Evolutionary conservation across 2,113 vertebrate species (phyloP).

Genomic region (Fregata magnificens): DNA sequence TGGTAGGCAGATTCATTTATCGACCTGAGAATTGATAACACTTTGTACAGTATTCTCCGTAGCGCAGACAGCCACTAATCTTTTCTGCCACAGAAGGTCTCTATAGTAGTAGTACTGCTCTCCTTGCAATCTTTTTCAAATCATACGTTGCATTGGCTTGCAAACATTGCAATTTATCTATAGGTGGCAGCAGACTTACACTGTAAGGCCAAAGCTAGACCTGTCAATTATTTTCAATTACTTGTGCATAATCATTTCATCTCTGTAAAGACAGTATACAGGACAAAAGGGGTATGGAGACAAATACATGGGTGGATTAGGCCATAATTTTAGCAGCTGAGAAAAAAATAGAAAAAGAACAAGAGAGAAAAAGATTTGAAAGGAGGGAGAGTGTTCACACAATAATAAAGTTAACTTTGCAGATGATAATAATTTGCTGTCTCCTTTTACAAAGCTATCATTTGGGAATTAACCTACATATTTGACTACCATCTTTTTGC

Average conservation of each 20-base stretch:
- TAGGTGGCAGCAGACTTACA: conserved; percentile 76
- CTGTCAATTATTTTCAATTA: conserved; percentile 19
- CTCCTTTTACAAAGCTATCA: neutral
- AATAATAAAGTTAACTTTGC: neutral
- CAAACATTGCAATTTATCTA: conserved; percentile 19
- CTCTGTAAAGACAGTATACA: neutral
- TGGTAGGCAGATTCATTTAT: neutral
- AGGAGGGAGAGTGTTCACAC: neutral
- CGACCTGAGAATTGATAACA: neutral
- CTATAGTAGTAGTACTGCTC: neutral
- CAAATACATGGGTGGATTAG: neutral
- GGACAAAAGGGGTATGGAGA: neutral
- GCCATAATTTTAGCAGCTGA: neutral
- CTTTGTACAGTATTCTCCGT: neutral
- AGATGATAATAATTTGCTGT: neutral
- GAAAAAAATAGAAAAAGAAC: neutral
- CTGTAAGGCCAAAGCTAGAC: neutral
- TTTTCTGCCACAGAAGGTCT: neutral
- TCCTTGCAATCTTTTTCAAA: neutral
- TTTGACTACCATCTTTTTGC: neutral
- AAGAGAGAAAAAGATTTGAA: neutral
- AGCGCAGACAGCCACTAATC: neutral
- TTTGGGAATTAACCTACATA: neutral
- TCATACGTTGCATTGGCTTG: neutral
- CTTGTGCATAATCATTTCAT: neutral